These are phyloP conservation scores for Trisateles emortualis DNA, from an alignment of 2,888 invertebrate species.

Conservation along the genomic window DNA sequence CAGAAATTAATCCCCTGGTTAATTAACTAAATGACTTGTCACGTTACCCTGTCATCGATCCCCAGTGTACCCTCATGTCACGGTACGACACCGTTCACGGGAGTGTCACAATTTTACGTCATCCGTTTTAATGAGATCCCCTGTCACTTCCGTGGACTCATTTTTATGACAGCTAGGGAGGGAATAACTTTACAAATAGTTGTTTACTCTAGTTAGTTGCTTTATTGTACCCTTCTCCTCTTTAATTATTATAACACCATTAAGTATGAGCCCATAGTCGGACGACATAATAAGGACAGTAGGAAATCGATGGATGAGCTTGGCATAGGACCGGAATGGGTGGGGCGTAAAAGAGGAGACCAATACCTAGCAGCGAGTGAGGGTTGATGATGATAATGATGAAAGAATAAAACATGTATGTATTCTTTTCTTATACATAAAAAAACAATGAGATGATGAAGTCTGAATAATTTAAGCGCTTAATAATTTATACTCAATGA, in stretches of 20 bases:
- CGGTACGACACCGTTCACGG: constrained; percentile 51
- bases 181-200: constrained; percentile 50
- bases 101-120: constrained; percentile 62
- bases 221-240: constrained; percentile 9
- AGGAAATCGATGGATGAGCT: too few relatives aligned
- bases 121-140: constrained; percentile 57
- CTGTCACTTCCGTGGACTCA: constrained; percentile 54
- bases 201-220: constrained; percentile 47
- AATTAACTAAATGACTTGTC: constrained; percentile 66
- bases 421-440: too few relatives aligned
- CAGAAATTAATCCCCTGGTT: constrained; percentile 51
- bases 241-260: constrained; percentile 24
- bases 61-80: constrained; percentile 56
- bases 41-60: constrained; percentile 56
- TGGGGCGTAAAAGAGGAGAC: too few relatives aligned
- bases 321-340: too few relatives aligned
- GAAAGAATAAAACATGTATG: too few relatives aligned
- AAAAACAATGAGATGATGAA: too few relatives aligned
- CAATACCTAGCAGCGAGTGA: too few relatives aligned
- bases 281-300: too few relatives aligned
- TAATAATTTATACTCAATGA: too few relatives aligned
- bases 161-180: constrained; percentile 47
- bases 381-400: too few relatives aligned
- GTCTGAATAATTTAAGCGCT: too few relatives aligned
- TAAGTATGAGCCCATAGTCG: neutral